phyloP scores from a whole-genome alignment of 2,113 vertebrate species.

The Sciurus niger region DNA sequence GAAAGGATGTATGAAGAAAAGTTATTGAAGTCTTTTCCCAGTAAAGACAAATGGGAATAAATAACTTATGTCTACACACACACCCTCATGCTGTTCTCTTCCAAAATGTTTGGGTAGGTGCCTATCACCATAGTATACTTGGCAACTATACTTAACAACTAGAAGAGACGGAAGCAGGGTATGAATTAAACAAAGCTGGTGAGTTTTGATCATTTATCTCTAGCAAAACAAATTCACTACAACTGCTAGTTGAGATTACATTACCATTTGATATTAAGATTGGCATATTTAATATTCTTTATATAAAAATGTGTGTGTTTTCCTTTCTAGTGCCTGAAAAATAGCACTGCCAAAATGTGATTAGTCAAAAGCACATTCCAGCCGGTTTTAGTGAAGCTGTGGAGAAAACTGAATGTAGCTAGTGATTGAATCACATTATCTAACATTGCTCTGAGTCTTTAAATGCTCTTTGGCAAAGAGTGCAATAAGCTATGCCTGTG shows the following conservation, averaged over 20 bases:
- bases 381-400: slow-evolving; percentile 11
- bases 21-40: not conserved
- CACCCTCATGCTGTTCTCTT: not conserved
- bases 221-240: slow-evolving; percentile 33
- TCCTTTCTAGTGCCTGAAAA: not conserved
- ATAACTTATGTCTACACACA: not conserved
- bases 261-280: slow-evolving; percentile 48
- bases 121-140: not conserved
- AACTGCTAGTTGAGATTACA: slow-evolving; percentile 14
- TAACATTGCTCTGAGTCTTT: not conserved
- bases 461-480: not conserved
- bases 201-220: slow-evolving; percentile 59
- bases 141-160: not conserved
- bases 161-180: not conserved
- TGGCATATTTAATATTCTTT: slow-evolving; percentile 58
- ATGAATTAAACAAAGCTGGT: not conserved
- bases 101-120: slow-evolving; percentile 2
- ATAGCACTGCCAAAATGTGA: not conserved
- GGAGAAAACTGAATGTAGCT: not conserved
- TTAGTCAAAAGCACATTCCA: not conserved
- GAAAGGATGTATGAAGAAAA: slow-evolving; percentile 14
- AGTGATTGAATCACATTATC: not conserved
- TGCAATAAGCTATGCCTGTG: not conserved
- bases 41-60: not conserved
- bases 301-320: not conserved